phyloP scores from a whole-genome alignment of 2,888 invertebrate species.

The Xestia sexstrigata region DNA sequence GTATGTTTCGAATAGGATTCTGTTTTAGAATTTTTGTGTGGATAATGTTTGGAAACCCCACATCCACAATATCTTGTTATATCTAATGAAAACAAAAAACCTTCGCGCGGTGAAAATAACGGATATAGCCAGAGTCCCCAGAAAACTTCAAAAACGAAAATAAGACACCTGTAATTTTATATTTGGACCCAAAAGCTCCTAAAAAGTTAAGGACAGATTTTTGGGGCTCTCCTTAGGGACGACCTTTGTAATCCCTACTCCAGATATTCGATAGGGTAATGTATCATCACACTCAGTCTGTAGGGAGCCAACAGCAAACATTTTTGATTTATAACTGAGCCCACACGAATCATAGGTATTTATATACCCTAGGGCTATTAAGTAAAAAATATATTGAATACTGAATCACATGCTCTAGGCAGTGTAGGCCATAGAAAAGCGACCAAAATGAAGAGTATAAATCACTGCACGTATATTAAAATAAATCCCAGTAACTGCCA shows the following conservation, averaged over 20 bases:
- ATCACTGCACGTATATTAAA: not conserved
- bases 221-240: conserved; percentile 49
- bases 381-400: not conserved
- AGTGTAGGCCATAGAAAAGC: not conserved
- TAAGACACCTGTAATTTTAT: conserved; percentile 38
- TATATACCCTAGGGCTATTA: not conserved
- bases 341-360: conserved; percentile 5
- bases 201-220: conserved; percentile 53
- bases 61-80: not conserved
- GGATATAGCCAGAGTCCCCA: not conserved
- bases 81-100: not conserved
- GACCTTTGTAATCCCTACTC: conserved; percentile 57
- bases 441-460: not conserved
- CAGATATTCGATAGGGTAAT: conserved; percentile 49
- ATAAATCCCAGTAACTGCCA: not conserved
- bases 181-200: conserved; percentile 36
- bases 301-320: conserved; percentile 39
- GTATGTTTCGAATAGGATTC: not conserved
- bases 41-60: not conserved
- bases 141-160: conserved; percentile 30
- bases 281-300: conserved; percentile 55
- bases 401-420: not conserved
- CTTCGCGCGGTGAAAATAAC: not conserved
- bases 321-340: conserved; percentile 50
- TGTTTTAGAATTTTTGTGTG: not conserved